Conservation (phyloP, 2,888 invertebrate genomes). For the Hanleya hanleyi region DNA sequence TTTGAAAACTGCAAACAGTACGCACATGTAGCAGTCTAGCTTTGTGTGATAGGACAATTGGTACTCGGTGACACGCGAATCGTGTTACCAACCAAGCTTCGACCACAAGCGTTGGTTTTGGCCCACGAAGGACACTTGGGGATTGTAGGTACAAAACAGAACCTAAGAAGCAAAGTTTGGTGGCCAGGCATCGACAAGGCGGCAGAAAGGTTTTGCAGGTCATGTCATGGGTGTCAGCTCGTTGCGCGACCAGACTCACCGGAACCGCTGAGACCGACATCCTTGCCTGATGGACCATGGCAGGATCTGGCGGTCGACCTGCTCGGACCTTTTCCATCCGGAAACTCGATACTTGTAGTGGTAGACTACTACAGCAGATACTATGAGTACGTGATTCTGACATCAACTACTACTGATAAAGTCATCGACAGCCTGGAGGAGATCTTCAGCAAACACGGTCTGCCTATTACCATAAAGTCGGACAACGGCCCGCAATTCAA, state of each 20-base stretch:
- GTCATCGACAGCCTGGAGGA: background rate
- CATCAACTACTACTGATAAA: background rate
- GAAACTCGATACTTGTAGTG: conserved; percentile 18
- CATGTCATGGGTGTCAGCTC: conserved; percentile 38
- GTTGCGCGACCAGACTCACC: too few relatives aligned
- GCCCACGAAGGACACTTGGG: conserved; percentile 22
- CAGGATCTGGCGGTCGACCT: too few relatives aligned
- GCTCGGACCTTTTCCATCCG: conserved; percentile 18
- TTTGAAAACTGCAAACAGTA: conserved; percentile 17
- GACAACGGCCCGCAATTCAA: background rate
- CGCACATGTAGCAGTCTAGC: conserved; percentile 9
- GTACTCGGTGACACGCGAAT: conserved; percentile 19
- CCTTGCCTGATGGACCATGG: conserved; percentile 32
- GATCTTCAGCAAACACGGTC: background rate
- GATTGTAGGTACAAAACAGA: conserved; percentile 16
- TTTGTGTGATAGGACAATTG: conserved; percentile 17
- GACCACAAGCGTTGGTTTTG: conserved; percentile 9
- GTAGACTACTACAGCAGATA: conserved; percentile 21
- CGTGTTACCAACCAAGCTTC: conserved; percentile 8
- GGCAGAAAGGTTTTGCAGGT: conserved; percentile 29
- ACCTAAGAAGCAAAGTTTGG: background rate
- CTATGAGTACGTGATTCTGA: background rate
- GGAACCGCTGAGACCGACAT: conserved; percentile 26
- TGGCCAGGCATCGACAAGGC: conserved; percentile 15
- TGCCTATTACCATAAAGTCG: background rate